A percentile compares a stretch with the other conserved stretches of the same genome.
Conservation (phyloP, 2,113 vertebrate species). For the Halichoerus grypus region DNA sequence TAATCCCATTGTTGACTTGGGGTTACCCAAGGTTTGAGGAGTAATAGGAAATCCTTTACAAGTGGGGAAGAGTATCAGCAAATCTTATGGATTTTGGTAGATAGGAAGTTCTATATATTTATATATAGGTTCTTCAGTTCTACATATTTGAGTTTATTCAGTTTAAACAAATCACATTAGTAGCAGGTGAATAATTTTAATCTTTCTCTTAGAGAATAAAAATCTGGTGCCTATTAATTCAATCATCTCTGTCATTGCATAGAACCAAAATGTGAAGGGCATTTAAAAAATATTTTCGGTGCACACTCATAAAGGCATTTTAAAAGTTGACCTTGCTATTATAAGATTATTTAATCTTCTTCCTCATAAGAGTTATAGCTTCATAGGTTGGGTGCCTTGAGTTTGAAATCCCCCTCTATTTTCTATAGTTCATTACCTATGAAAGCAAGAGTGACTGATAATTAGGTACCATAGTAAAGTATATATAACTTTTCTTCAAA, state of each 20-base stretch:
- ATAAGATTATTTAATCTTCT: neutral
- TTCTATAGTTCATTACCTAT: neutral
- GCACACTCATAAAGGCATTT: neutral
- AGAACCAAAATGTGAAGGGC: neutral
- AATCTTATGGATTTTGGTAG: neutral
- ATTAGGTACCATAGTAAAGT: neutral
- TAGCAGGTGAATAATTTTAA: neutral
- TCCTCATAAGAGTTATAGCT: neutral
- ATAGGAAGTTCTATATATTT: neutral
- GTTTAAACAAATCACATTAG: neutral
- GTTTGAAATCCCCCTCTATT: neutral
- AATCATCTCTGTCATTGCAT: neutral
- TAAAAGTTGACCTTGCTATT: neutral
- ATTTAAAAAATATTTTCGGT: neutral
- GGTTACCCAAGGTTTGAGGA: neutral
- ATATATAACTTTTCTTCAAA: neutral
- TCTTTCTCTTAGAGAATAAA: neutral
- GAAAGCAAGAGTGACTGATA: neutral
- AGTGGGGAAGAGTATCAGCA: neutral
- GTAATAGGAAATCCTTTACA: neutral
- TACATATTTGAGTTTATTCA: neutral
- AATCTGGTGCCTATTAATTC: neutral
- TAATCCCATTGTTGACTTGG: neutral
- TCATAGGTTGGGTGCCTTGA: neutral
- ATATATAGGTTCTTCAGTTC: neutral